Base-by-base conservation (phyloP, 1,140 invertebrate genomes). In the Ceratina japonica region DNA sequence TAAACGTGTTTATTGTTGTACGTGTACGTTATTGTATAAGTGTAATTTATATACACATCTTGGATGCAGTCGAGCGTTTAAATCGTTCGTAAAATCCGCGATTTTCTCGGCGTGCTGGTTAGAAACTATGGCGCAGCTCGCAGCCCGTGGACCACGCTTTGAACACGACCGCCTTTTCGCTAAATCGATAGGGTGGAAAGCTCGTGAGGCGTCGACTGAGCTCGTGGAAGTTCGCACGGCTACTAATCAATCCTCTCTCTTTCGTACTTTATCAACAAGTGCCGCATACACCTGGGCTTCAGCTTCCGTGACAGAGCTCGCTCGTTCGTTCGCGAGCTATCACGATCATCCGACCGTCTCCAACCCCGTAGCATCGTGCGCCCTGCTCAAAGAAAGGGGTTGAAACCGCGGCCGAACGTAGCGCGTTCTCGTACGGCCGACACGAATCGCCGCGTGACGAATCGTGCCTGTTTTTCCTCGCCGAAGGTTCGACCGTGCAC, bases 211-310 rank as follows among this genome's bases (percentile, higher is more conserved):
- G 82, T 87, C 87, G 86, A 86, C 86, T 75, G 20, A 15, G 54
- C 70, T 90, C 89, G 89, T 88, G 86, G 64, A 84, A 80, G 79
- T 86, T 89, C 87, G 89, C 88, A 86, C 82, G 80, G 80, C 64
- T 62, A 84, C 75, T 83, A 88, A 89, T 89, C 84, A 86, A 87
- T 88, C 81, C 80, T 81, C 58, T 20, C 63, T 81, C 62, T 86
- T 69, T 86, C 83, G 86, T 87, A 83, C 27, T 88, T 90, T 87
- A 88, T 90, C 90, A 90, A 91, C 89, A 91, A 89, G 87, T 88
- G 82, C 80, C 75, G 79, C 80, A 82, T 80, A 72, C 76, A 78
- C 59, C 62, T 72, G 69, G 65, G 52, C 56, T 54, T 73, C 52
- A 65, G 59, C 61, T 75, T 65, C 31, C 73, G 64, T 63, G 31